Evolutionary conservation across 2,888 invertebrate species (phyloP), one percentile per base, ranked within the genome.

Genomic region (Brenthis daphne): DNA sequence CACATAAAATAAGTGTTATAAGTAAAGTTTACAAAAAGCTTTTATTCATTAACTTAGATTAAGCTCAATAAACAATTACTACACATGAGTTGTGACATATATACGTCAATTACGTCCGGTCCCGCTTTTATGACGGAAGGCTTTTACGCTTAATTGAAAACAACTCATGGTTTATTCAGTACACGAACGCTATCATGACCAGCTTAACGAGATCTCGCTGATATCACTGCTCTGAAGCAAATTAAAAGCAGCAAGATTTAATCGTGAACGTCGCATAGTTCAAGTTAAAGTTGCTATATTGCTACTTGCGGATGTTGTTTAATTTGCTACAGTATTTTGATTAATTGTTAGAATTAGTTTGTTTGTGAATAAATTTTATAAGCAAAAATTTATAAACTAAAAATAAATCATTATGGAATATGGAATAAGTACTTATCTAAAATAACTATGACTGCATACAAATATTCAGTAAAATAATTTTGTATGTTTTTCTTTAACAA

Each of bases 121-220:
- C 82, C 80, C 75, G 85, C 83, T 84, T 89, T 90, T 90, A 90
- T 89, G 89, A 89, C 88, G 75, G 77, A 85, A 90, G 85, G 89
- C 91, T 91, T 90, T 91, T 89, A 90, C 89, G 88, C 86, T 82
- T 89, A 91, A 91, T 91, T 90, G 90, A 90, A 91, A 90, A 91
- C 90, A 90, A 85, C 89, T 90, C 91, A 91, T 91, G 90, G 88
- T 89, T 91, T 90, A 91, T 91, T 90, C 90, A 91, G 85, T 80
- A 81, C 87, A 81, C 80, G 85, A 77, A 77, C 79, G 76, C 77
- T 79, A 82, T 82, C 79, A 72, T 71, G 73, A 71, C 89, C 89
- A 88, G 78, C 79, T 73, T 82, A 82, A 74, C 75, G 68, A 80
- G 86, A 82, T 70, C 86, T 75, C 71, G 80, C 80, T 78, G 82